A percentile compares a stretch with the other conserved stretches of the same genome.
Conservation (phyloP, 2,797 vertebrate genomes). For the Otolemur crassicaudatus region DNA sequence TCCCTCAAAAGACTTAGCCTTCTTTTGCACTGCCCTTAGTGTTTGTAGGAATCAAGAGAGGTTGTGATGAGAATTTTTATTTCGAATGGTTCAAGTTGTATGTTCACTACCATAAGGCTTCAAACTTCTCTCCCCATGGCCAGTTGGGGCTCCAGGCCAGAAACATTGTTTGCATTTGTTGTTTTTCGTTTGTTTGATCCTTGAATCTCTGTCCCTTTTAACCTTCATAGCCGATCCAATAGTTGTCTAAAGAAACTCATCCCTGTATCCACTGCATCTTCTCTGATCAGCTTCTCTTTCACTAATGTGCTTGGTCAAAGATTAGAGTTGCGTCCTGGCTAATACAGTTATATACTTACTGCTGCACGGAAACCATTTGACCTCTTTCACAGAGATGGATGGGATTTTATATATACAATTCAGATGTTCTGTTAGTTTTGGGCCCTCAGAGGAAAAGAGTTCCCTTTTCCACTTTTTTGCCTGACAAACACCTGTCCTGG, state of each 20-base stretch:
- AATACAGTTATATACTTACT: neutral
- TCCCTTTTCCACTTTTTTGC: neutral
- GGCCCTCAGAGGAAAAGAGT: neutral
- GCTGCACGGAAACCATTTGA: neutral
- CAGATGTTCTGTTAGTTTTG: neutral
- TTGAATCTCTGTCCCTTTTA: neutral
- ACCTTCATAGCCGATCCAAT: neutral
- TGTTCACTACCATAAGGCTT: neutral
- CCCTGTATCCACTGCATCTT: neutral
- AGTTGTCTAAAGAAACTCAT: neutral
- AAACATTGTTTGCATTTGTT: neutral
- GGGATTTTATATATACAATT: neutral
- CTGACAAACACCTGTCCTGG: neutral
- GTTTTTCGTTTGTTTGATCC: neutral
- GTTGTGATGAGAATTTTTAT: neutral
- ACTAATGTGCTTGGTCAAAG: neutral
- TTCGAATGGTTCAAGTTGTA: conserved; percentile 18
- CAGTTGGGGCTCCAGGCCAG: neutral
- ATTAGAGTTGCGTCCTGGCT: neutral
- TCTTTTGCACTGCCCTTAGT: neutral
- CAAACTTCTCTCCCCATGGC: neutral
- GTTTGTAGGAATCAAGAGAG: neutral
- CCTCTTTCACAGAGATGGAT: neutral
- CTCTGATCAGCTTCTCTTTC: neutral
- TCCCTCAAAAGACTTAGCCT: neutral